Evolutionary conservation across 2,113 vertebrate species (phyloP).

Genomic region (Eonycteris spelaea): DNA sequence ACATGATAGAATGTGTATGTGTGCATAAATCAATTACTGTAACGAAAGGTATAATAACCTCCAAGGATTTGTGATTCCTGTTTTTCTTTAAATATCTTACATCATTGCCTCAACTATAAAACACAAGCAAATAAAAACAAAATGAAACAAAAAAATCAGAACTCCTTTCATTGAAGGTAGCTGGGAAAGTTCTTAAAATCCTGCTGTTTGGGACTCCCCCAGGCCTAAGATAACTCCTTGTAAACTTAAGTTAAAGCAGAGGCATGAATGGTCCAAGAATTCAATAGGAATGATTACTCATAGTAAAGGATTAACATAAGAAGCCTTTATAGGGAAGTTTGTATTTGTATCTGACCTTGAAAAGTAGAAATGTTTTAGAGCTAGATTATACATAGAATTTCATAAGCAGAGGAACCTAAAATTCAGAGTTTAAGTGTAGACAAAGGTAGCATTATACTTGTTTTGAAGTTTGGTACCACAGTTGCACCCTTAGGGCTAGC

Average conservation of each 20-base stretch:
- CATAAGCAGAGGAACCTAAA: background rate
- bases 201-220: background rate
- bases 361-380: background rate
- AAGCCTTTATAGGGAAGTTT: background rate
- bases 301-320: background rate
- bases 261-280: background rate
- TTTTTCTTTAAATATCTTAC: background rate
- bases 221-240: background rate
- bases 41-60: background rate
- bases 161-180: background rate
- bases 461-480: background rate
- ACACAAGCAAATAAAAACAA: background rate
- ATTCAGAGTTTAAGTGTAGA: background rate
- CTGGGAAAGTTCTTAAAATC: background rate
- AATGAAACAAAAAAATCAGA: background rate
- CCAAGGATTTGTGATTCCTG: background rate
- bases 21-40: background rate
- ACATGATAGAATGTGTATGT: background rate
- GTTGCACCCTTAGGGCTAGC: too few species aligned
- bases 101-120: background rate
- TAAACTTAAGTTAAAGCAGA: background rate
- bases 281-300: background rate
- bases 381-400: background rate
- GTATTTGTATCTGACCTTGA: background rate
- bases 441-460: background rate